Percentiles rank a stretch among this genome's conserved stretches.
Evolutionary conservation across 2,888 invertebrate genomes (phyloP).

Genomic region (Drosophila niveifrons): DNA sequence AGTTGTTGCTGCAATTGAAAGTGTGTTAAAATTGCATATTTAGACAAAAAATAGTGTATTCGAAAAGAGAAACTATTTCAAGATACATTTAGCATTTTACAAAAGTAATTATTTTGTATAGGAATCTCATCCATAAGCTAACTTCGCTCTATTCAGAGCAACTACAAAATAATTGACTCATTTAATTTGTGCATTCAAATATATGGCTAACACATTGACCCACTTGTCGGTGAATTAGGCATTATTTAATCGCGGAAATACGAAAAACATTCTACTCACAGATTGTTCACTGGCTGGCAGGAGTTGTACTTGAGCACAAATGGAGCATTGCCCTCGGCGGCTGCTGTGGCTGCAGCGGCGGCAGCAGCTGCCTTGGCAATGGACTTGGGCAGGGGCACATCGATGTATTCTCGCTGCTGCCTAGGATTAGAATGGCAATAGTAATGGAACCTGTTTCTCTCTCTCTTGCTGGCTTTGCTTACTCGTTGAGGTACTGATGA

Average conservation of each 20-base stretch:
- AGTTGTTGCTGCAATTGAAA: slow-evolving; percentile 60
- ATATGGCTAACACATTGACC: no score
- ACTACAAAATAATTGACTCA: no score
- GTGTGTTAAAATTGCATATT: background rate
- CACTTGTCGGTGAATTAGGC: no score
- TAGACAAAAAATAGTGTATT: no score
- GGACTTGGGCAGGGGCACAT: slow-evolving; percentile 85
- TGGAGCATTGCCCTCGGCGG: slow-evolving; percentile 64
- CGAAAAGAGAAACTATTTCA: no score
- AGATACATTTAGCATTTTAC: no score
- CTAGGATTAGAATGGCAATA: background rate
- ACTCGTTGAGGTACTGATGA: slow-evolving; percentile 75
- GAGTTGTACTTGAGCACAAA: slow-evolving; percentile 84
- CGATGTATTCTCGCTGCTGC: slow-evolving; percentile 84
- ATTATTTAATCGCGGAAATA: no score
- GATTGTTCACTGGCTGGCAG: slow-evolving; percentile 82
- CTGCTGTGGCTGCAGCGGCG: slow-evolving; percentile 50
- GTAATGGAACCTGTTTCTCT: background rate
- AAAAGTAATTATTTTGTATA: no score
- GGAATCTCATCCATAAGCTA: no score
- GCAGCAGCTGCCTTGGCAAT: slow-evolving; percentile 79
- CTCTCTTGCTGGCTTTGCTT: slow-evolving; percentile 36
- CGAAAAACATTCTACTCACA: slow-evolving; percentile 58
- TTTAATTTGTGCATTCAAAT: no score
- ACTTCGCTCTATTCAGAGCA: no score